Evolutionary conservation across 2,888 invertebrate species (phyloP), one percentile per base, ranked within the genome.

Genomic region (Pyrrhosoma nymphula): DNA sequence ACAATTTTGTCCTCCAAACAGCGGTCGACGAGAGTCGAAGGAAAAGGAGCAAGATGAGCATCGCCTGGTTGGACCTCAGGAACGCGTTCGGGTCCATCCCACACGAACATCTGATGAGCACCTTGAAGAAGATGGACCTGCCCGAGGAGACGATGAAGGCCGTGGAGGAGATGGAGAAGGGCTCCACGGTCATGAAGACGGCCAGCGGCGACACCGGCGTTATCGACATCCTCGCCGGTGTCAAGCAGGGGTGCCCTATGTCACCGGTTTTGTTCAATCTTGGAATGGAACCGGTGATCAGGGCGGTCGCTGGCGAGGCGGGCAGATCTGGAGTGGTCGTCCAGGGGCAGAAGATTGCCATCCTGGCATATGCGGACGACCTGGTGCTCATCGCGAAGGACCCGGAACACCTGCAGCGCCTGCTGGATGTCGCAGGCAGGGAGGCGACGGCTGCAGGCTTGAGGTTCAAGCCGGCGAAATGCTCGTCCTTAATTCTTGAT

Each of bases 1-100:
- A 97, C 95, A 97, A 96, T 95, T 97, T 96, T 95, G 96, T 96
- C 75, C 95, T 97, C 47, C 96, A 96, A 96, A 96, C 96, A 39
- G 95, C 96, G 55, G 95, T 96, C 0, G 95, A 95, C 0, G 96
- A 96, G 82, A 96, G 96, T 16, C 95, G 95, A 39, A 60, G 95
- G 35, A 95, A 90, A 8, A 82, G 95, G 0, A 95, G 91, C 56
- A 95, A 96, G 56, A 88, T 96, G 12, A 96, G 96, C 18, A 96
- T 97, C 0, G 96, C 96, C 8, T 97, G 96, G 96, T 95, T 56
- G 4, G 56, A 90, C 56, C 90, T 90, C 20, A 26, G 30, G 0
- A 56, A 90, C 30, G 26, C 56, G 0, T 97, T 97, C 95, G 96
- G 96, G 0, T 96, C 96, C 14, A 95, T 97, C 3, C 96, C 97